Percentiles rank a stretch among this genome's conserved stretches.
Evolutionary conservation across 2,888 invertebrate species (phyloP).

Genomic region (Caenorhabditis sp.): DNA sequence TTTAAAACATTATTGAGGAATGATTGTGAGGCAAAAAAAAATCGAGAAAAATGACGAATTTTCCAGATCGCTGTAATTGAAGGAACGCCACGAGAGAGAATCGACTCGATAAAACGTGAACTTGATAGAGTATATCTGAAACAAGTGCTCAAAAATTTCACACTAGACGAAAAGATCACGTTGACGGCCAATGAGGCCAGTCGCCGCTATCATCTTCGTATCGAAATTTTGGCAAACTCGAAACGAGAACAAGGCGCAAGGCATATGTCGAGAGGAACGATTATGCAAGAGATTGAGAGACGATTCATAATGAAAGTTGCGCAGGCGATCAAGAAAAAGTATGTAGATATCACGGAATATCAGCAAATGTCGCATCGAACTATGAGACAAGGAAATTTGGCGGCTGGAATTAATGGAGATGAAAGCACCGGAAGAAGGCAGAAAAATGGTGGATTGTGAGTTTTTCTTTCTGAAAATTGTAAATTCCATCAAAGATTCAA

Average conservation of each 20-base stretch:
- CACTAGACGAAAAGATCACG: conserved; percentile 55
- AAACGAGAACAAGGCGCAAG: conserved; percentile 81
- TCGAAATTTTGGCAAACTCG: conserved; percentile 77
- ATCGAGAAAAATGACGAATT: background rate
- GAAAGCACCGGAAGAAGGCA: background rate
- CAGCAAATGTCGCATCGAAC: conserved; percentile 48
- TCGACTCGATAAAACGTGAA: conserved; percentile 73
- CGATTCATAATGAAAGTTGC: conserved; percentile 64
- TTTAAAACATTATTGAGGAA: no score
- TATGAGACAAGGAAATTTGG: conserved; percentile 39
- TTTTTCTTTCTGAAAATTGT: background rate
- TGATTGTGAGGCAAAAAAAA: no score
- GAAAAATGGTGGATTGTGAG: conserved; percentile 8
- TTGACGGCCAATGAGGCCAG: conserved; percentile 38
- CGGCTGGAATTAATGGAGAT: conserved; percentile 18
- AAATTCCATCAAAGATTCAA: no score
- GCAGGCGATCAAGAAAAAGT: conserved; percentile 45
- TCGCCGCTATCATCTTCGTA: conserved; percentile 58
- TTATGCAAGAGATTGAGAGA: conserved; percentile 76
- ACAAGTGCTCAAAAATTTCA: conserved; percentile 74
- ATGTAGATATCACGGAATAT: conserved; percentile 44
- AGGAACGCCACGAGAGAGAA: conserved; percentile 44
- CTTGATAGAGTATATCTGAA: conserved; percentile 83
- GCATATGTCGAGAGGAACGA: conserved; percentile 75
- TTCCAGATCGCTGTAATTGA: conserved; percentile 48